Base-by-base conservation (phyloP, 2,797 vertebrate species). In the Falco novaeseelandiae region DNA sequence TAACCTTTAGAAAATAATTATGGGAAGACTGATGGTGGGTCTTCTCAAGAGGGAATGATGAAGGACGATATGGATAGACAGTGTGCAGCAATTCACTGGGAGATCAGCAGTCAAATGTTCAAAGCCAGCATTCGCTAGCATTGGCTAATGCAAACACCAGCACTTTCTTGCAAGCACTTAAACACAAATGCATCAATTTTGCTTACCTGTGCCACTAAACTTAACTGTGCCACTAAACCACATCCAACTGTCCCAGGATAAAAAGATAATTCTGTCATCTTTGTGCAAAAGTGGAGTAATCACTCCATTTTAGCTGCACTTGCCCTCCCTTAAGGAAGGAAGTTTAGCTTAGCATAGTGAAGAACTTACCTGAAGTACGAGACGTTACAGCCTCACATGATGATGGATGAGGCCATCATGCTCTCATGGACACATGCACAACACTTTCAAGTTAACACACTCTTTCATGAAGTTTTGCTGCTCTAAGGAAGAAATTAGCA, bases 1-100 rank as follows among this genome's bases (percentile, higher is more conserved):
- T 74, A 95, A 88, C 72, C 6, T 78, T 69, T 71, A 71, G 58
- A 86, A 96, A 83, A 14, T 74, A 69, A 82, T 87, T 92, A 79
- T 8, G 6, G 79, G 73, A 89, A 71, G 73, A 86, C 83, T 44
- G 30, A 81, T 54, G 19, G 21, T 77, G 79, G 17, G 9, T 51
- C 40, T 86, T 57, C 36, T 63, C 40, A 86, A 38, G 18, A 83
- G 65, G 22, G 54, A 65, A 61, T 54, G 36, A 49, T 48, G 65
- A 74, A 90, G 54, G 46, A 49, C 17, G 54, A 36, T 30, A 58
- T 16, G 38, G 40, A 61, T 22, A 59, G 69, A 74, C 17, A 78
- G n/a, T 5, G 38, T 78, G 52, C 55, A 78, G 52, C 36, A 88
- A 70, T 52, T 87, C 55, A 48, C 34, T 38, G 51, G 12, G 21